A percentile compares a stretch with the other conserved stretches of the same genome.
These are phyloP conservation scores for Acleris emargana DNA, from an alignment of 2,888 invertebrate genomes.

Conservation along the genomic window DNA sequence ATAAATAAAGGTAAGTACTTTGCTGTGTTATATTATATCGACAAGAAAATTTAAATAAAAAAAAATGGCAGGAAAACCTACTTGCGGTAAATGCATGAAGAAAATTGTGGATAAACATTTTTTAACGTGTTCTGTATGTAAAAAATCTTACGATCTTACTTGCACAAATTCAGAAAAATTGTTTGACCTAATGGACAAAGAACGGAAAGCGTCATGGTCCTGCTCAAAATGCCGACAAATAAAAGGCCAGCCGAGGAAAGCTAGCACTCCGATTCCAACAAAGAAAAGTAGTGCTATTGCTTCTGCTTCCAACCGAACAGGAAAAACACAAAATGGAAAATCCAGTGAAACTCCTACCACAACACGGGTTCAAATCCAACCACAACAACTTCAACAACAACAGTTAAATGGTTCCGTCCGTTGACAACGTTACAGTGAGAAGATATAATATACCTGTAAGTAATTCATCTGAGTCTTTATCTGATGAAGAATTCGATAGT, in stretches of 20 bases:
- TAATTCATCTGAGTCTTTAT: neutral
- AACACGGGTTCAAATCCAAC: neutral
- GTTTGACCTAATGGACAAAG: neutral
- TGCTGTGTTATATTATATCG: too few species aligned
- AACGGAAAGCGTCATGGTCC: neutral
- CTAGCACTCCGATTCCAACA: neutral
- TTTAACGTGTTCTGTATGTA: too few species aligned
- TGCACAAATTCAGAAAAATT: conserved; percentile 1
- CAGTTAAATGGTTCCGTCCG: neutral
- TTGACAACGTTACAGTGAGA: neutral
- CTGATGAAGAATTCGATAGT: neutral
- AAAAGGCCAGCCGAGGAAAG: neutral
- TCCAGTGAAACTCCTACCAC: neutral
- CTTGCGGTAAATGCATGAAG: too few species aligned
- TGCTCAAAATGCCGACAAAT: neutral
- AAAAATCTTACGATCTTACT: neutral
- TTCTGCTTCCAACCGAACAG: neutral
- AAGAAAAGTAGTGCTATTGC: neutral
- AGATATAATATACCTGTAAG: neutral
- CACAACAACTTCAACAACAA: neutral
- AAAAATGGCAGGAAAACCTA: too few species aligned
- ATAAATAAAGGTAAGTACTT: too few species aligned
- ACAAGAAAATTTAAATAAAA: too few species aligned
- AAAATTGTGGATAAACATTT: too few species aligned
- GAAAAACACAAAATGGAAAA: neutral